Base-by-base conservation (phyloP, 2,797 vertebrate genomes). In the Gambelia wislizenii region DNA sequence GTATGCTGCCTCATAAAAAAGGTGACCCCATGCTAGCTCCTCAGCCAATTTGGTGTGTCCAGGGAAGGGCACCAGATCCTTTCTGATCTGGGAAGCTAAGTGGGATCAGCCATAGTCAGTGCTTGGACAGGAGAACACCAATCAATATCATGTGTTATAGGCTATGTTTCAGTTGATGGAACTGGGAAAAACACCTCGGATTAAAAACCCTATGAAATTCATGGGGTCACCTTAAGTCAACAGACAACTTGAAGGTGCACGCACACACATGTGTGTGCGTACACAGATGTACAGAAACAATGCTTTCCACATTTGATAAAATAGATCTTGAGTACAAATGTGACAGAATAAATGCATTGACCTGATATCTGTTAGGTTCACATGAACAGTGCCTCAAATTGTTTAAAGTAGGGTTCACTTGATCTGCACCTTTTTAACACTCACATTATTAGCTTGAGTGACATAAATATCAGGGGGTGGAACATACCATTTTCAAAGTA, bases 401-500 rank as follows among this genome's bases (percentile, higher is more conserved):
- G n/a, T 74, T 44, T 87, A 30, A 82, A 47, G 27, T n/a, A 39
- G 1, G 12, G 1, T 74, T 80, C 52, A n/a, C 3, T 20, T 69
- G 64, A 77, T 54, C 67, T n/a, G 54, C 18, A 83, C 39, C 56
- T 72, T 74, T 56, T 36, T 59, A 59, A 8, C 25, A 39, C n/a
- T 83, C 36, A 83, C 52, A 22, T 39, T 42, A 85, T 36, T 49
- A 36, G 27, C 67, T 16, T 80, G 36, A 89, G 70, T 61, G 22
- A 30, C 6, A 77, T 47, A 72, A 59, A 70, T 16, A 20, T 36
- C 33, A 80, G 10, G 10, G n/a, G 56, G 8, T 6, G 81, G 7
- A 3, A 61, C 86, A 90, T 97, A 99, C 99, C 97, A 2, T 99
- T 99, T 94, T 99, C 99, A 91, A 99, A 99, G 97, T 99, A 99